phyloP scores from a whole-genome alignment of 1,140 invertebrate species.

The Thaumetopoea pityocampa region DNA sequence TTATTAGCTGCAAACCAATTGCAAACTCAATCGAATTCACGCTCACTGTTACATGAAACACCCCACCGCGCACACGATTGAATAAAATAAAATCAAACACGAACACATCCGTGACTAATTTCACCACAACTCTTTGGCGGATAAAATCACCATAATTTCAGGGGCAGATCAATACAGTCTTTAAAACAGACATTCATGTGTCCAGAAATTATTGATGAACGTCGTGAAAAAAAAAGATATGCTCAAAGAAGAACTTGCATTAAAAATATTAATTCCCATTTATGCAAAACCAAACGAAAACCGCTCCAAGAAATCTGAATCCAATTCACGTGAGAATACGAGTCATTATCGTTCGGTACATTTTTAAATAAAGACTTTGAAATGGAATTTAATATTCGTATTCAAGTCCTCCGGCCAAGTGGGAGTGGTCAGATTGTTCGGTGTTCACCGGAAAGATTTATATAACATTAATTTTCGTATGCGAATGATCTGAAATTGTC shows the following conservation, averaged over 20 bases:
- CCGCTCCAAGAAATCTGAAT: conserved; percentile 19
- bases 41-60: neutral
- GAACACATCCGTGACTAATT: conserved; percentile 31
- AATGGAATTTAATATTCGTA: conserved; percentile 74
- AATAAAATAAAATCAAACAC: conserved; percentile 12
- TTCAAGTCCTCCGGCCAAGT: conserved; percentile 56
- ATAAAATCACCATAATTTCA: conserved; percentile 49
- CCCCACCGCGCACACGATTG: conserved; percentile 1
- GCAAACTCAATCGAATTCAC: too few species aligned
- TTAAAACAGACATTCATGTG: conserved; percentile 61
- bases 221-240: conserved; percentile 51
- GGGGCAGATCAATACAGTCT: conserved; percentile 39
- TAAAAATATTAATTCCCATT: conserved; percentile 72
- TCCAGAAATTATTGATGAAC: conserved; percentile 68
- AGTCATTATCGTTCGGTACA: conserved; percentile 45
- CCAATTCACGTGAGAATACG: conserved; percentile 46
- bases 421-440: conserved; percentile 67
- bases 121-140: conserved; percentile 32
- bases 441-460: conserved; percentile 73
- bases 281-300: conserved; percentile 32
- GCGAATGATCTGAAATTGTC: conserved; percentile 72
- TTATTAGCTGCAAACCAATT: too few species aligned
- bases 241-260: conserved; percentile 66
- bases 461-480: conserved; percentile 72
- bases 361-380: conserved; percentile 66